phyloP scores from a whole-genome alignment of 2,113 vertebrate species.

The Brevimyrus niger region DNA sequence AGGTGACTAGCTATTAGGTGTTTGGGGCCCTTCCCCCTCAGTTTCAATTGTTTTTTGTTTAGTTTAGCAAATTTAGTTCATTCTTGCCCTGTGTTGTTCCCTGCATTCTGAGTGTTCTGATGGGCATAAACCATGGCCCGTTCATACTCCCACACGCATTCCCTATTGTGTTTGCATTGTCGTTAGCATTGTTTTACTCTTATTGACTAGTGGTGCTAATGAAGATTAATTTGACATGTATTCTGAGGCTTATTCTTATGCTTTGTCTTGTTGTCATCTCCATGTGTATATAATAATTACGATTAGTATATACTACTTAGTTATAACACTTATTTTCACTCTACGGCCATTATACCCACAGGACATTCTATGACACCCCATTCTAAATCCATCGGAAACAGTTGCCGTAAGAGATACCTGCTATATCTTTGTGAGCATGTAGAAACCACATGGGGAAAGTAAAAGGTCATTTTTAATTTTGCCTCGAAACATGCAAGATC shows the following conservation, averaged over 20 bases:
- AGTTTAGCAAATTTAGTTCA: not conserved
- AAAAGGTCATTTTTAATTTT: not conserved
- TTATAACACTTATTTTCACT: not conserved
- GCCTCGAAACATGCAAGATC: not conserved
- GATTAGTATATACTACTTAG: no score
- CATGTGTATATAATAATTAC: not conserved
- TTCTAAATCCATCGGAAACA: not conserved
- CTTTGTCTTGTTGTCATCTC: not conserved
- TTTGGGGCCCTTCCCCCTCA: not conserved
- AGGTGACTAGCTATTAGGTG: not conserved
- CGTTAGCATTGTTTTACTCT: not conserved
- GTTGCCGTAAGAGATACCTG: not conserved
- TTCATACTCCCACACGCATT: not conserved
- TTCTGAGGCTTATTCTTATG: not conserved
- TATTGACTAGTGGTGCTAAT: not conserved
- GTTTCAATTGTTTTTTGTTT: not conserved
- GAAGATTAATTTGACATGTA: not conserved
- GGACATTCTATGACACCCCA: not conserved
- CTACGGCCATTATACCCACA: not conserved
- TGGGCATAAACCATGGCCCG: not conserved
- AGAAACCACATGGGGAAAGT: not conserved
- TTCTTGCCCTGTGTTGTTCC: not conserved
- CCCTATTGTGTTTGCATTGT: not conserved
- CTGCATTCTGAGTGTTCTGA: not conserved
- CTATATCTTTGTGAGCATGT: not conserved